Percentiles rank a stretch among this genome's conserved stretches.
Evolutionary conservation across 1,140 invertebrate genomes (phyloP).

Genomic region (Tetragnatha versicolor): DNA sequence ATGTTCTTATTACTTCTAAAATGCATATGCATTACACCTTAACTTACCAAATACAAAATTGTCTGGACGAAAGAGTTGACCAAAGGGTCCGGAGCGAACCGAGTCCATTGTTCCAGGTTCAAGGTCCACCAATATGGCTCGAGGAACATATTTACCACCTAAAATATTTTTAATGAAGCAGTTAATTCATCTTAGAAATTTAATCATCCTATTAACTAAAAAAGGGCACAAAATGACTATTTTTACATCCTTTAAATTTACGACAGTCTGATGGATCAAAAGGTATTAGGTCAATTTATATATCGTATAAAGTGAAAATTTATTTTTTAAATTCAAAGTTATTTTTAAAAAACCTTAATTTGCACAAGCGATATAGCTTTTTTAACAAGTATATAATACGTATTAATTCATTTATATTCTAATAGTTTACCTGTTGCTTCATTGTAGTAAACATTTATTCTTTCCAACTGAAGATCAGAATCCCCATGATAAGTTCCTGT

Average conservation of each 20-base stretch:
- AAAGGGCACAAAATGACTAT: too few species aligned
- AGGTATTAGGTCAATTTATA: too few species aligned
- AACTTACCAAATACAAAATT: conserved; percentile 70
- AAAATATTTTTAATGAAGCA: conserved; percentile 26
- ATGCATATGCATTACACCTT: too few species aligned
- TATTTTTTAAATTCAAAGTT: too few species aligned
- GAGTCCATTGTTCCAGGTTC: conserved; percentile 75
- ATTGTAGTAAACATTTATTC: conserved; percentile 93
- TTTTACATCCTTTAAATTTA: too few species aligned
- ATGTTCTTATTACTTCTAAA: conserved; percentile 79
- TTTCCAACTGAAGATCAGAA: conserved; percentile 83
- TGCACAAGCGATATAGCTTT: too few species aligned
- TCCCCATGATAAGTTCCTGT: conserved; percentile 86
- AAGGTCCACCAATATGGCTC: conserved; percentile 70
- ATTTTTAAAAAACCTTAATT: too few species aligned
- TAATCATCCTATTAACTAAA: too few species aligned
- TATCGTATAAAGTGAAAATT: too few species aligned
- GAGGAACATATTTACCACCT: conserved; percentile 71
- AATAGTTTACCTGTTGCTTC: conserved; percentile 73
- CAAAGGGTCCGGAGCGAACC: conserved; percentile 71
- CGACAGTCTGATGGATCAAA: too few species aligned
- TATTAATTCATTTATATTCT: background rate
- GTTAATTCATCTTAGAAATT: too few species aligned
- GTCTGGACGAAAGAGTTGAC: conserved; percentile 72
- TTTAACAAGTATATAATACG: background rate